Conservation (phyloP, 2,113 vertebrate species). For the Xiphorhynchus elegans region DNA sequence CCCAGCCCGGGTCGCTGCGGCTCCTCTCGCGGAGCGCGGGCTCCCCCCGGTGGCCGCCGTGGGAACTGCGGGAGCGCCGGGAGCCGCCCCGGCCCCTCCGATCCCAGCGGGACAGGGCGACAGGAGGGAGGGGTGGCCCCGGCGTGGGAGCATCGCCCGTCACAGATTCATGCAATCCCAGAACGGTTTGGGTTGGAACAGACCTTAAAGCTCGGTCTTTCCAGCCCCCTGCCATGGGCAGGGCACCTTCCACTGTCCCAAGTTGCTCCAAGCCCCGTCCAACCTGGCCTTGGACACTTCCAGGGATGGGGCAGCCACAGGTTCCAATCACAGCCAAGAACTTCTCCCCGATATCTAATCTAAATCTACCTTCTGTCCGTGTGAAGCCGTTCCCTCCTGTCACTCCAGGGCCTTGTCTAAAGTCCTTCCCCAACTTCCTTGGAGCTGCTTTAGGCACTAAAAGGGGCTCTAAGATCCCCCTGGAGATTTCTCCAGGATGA, state of each 20-base stretch:
- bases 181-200: not conserved
- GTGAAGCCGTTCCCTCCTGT: not conserved
- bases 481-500: not conserved
- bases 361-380: not conserved
- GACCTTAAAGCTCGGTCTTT: no score
- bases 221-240: not conserved
- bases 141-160: not conserved
- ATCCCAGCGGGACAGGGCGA: not conserved
- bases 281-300: not conserved
- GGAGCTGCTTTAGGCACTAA: not conserved
- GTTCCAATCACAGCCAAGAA: not conserved
- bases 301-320: not conserved
- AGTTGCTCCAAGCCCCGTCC: not conserved
- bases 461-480: not conserved
- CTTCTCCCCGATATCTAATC: not conserved
- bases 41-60: not conserved
- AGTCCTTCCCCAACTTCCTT: not conserved
- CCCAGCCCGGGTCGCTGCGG: no score
- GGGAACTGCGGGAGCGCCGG: not conserved
- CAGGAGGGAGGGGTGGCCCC: not conserved
- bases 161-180: not conserved
- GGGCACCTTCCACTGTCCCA: not conserved
- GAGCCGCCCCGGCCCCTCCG: not conserved
- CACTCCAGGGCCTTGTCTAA: rapidly evolving
- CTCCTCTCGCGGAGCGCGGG: no score